These are phyloP conservation scores for Falco columbarius DNA, from an alignment of 2,797 vertebrate species.

Conservation along the genomic window DNA sequence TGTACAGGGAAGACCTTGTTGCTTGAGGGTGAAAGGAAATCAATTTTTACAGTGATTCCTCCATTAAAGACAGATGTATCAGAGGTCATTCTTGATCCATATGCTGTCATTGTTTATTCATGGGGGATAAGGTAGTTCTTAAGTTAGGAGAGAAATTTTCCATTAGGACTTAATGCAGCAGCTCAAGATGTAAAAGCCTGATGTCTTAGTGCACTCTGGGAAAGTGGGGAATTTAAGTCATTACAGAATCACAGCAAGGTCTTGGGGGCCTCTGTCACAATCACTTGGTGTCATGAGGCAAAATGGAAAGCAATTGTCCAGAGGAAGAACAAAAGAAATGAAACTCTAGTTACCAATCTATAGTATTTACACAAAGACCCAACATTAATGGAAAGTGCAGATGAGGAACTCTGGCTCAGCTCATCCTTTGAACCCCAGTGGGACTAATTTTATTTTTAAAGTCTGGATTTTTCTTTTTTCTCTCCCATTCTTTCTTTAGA, in stretches of 20 bases:
- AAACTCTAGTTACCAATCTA: conserved; percentile 4
- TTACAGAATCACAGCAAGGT: conserved; percentile 27
- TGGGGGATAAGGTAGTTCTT: conserved; percentile 51
- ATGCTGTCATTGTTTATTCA: conserved; percentile 71
- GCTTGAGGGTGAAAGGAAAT: conserved; percentile 53
- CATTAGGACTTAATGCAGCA: conserved; percentile 67
- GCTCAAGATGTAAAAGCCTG: conserved; percentile 56
- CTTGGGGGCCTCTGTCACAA: neutral
- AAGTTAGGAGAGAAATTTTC: conserved; percentile 61
- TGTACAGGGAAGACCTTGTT: conserved; percentile 13
- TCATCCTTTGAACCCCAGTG: conserved; percentile 17
- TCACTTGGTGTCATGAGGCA: conserved; percentile 26
- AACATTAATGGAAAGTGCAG: conserved; percentile 9
- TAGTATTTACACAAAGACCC: conserved; percentile 46
- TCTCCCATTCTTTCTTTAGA: conserved; percentile 34
- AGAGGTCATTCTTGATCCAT: conserved; percentile 57
- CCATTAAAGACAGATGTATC: conserved; percentile 33
- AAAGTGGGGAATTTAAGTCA: conserved; percentile 41
- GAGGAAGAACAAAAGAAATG: conserved; percentile 36
- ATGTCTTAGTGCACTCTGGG: conserved; percentile 27
- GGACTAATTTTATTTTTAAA: conserved; percentile 16
- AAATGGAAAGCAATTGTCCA: conserved; percentile 36
- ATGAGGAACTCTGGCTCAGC: conserved; percentile 23
- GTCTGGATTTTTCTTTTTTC: neutral
- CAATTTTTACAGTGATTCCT: conserved; percentile 51